These are phyloP conservation scores for Gavia stellata DNA, from an alignment of 2,113 vertebrate genomes.

Conservation along the genomic window DNA sequence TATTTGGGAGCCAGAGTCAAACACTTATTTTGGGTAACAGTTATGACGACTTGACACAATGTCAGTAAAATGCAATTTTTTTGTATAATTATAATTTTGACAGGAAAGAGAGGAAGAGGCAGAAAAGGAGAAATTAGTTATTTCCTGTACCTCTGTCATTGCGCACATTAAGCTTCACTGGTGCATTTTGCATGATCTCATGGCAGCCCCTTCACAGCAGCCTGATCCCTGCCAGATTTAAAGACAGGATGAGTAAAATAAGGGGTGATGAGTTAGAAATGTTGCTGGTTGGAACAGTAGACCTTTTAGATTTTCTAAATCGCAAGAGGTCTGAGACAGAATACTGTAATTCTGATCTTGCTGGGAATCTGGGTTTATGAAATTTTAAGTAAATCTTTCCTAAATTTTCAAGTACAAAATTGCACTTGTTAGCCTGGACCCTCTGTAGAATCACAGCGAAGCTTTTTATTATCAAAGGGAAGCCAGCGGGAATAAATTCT, in stretches of 20 bases:
- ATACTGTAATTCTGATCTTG: not conserved
- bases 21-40: not conserved
- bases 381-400: not conserved
- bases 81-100: constrained; percentile 46
- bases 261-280: not conserved
- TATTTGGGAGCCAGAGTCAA: constrained; percentile 46
- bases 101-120: constrained; percentile 53
- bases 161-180: constrained; percentile 19
- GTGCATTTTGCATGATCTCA: constrained; percentile 35
- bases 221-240: constrained; percentile 12
- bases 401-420: not conserved
- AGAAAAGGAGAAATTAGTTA: constrained; percentile 52
- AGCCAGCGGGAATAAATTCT: not conserved
- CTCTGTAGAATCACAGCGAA: not conserved
- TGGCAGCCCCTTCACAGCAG: constrained; percentile 31
- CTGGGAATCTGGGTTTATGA: not conserved
- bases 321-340: not conserved
- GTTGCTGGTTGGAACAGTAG: not conserved
- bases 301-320: not conserved
- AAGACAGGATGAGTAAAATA: not conserved
- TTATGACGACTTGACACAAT: constrained; percentile 36
- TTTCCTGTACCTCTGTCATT: constrained; percentile 59
- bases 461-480: not conserved
- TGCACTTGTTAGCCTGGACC: not conserved
- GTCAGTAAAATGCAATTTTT: constrained; percentile 40